phyloP scores from a whole-genome alignment of 2,113 vertebrate genomes.

The Paracanthobrama guichenoti region DNA sequence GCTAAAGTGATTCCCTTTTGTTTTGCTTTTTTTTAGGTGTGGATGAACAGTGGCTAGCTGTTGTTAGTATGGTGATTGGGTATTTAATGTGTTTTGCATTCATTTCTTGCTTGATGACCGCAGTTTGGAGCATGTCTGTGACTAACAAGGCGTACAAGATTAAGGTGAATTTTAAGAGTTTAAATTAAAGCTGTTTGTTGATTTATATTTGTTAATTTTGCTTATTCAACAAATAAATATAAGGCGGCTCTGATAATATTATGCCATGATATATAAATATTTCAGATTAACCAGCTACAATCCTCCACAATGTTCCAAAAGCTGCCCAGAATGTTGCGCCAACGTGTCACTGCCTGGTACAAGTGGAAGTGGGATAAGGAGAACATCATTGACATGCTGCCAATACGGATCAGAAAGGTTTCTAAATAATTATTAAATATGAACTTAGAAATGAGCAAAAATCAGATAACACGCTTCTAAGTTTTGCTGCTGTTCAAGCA shows the following conservation, averaged over 20 bases:
- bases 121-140: slow-evolving; percentile 53
- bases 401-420: slow-evolving; percentile 53
- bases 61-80: slow-evolving; percentile 78
- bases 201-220: too few relatives aligned
- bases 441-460: background rate
- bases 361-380: slow-evolving; percentile 64
- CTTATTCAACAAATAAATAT: background rate
- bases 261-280: slow-evolving; percentile 8
- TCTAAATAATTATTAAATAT: background rate
- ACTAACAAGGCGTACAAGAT: slow-evolving; percentile 73
- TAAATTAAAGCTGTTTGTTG: background rate
- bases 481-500: too few relatives aligned
- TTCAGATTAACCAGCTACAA: slow-evolving; percentile 67
- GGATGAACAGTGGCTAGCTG: slow-evolving; percentile 75
- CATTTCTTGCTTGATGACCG: slow-evolving; percentile 73
- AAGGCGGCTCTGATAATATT: too few relatives aligned
- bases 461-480: background rate
- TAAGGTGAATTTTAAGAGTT: slow-evolving; percentile 66
- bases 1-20: background rate
- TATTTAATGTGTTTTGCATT: slow-evolving; percentile 74
- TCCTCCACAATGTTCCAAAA: slow-evolving; percentile 73
- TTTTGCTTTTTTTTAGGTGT: slow-evolving; percentile 65
- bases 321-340: slow-evolving; percentile 71
- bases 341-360: slow-evolving; percentile 68
- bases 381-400: slow-evolving; percentile 52